Evolutionary conservation across 2,113 vertebrate genomes (phyloP), one percentile per base, ranked within the genome.

Genomic region (Silurus asotus): DNA sequence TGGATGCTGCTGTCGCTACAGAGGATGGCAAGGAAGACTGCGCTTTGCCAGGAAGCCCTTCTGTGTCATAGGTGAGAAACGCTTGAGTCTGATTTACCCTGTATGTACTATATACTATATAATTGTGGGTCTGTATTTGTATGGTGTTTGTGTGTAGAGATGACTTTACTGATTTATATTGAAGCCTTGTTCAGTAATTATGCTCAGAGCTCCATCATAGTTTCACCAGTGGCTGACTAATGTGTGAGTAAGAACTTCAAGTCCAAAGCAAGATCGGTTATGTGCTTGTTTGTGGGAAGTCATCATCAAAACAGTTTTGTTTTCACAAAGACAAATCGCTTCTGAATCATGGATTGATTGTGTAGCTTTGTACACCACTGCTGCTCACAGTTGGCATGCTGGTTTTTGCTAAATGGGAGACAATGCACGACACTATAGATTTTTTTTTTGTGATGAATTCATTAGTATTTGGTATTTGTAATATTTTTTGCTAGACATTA

Each of bases 21-120:
- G 98, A 92, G 98, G 98, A 94, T 99, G 98, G 98, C 98, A 98
- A 89, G 98, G 98, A 91, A 96, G 98, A 86, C 92, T 99, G 87
- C 96, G 98, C 89, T 99, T 99, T 83, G 97, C 97, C 64, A 95
- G 98, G 90, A 99, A 99, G 86, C 98, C 98, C 0, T 99, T 99
- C 94, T 99, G 97, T 95, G 96, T 99, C 83, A 99, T 99, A 92
- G 94, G 94, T 95, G 90, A 70, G 91, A 51, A 15, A n/a, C 13
- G 49, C 53, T 77, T n/a, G 7, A 3, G 6, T 70, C 0, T 70
- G 15, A 53, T 6, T 61, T 75, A 85, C 5, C 86, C 49, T 83
- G 83, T 81, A 15, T 82, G 10, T 82, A 56, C 15, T 11, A 28
- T 59, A 23, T 59, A 45, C 37, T 37, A 37, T 37, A 37, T 37